Percentiles rank a stretch among this genome's conserved stretches.
Evolutionary conservation across 2,888 invertebrate species (phyloP).

Genomic region (Formica aserva): DNA sequence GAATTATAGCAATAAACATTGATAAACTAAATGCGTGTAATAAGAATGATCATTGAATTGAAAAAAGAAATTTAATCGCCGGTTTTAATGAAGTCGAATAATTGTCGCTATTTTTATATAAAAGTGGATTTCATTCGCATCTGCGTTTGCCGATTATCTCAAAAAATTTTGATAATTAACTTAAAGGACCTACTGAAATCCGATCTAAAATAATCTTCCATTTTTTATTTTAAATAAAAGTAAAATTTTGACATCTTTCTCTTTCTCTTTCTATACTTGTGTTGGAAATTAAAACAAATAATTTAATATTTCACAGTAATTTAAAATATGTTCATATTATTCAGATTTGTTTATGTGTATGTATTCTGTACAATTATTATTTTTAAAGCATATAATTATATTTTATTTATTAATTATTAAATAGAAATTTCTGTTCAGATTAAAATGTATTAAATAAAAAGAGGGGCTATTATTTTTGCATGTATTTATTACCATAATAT

Average conservation of each 20-base stretch:
- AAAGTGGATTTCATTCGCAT: not conserved
- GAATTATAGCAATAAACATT: not conserved
- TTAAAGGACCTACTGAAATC: constrained; percentile 4
- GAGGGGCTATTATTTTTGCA: not conserved
- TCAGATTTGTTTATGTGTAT: not conserved
- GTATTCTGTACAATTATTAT: not conserved
- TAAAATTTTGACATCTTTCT: not conserved
- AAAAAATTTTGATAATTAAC: constrained; percentile 28
- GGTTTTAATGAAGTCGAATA: not conserved
- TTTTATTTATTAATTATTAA: not conserved
- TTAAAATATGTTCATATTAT: not conserved
- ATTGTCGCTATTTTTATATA: not conserved
- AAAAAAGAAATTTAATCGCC: constrained; percentile 25
- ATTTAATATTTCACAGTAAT: not conserved
- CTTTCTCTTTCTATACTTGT: not conserved
- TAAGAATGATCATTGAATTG: not conserved
- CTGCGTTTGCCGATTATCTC: not conserved
- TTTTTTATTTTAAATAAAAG: constrained; percentile 35
- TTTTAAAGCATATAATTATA: not conserved
- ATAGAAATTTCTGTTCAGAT: not conserved
- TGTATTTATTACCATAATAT: constrained; percentile 22
- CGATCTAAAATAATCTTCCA: not conserved
- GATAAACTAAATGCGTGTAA: not conserved
- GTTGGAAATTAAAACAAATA: too few species aligned
- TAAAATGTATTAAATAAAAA: constrained; percentile 1